Evolutionary conservation across 2,797 vertebrate genomes (phyloP).

Genomic region (Lophius americanus): DNA sequence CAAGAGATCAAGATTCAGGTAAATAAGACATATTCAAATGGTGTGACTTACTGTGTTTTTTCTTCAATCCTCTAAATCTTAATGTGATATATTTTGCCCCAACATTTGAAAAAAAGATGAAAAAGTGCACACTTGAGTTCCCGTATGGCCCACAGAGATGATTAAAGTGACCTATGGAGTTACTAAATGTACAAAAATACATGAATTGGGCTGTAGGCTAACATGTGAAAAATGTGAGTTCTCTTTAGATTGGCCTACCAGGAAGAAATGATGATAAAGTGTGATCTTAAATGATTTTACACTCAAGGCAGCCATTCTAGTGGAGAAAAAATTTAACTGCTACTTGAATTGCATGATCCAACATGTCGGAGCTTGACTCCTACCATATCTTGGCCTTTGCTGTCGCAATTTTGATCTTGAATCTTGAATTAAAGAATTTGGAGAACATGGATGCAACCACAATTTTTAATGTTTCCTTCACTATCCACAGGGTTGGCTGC

Average conservation of each 20-base stretch:
- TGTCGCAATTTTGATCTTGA: not conserved
- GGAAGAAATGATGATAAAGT: too few relatives aligned
- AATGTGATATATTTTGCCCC: not conserved
- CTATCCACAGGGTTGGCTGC: not conserved
- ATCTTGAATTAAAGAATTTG: not conserved
- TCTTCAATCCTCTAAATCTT: too few relatives aligned
- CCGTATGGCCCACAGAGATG: not conserved
- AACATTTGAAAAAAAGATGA: not conserved
- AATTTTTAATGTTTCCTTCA: not conserved
- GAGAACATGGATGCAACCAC: not conserved
- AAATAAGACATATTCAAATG: not conserved
- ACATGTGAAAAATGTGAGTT: not conserved
- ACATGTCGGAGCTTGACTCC: not conserved
- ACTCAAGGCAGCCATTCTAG: not conserved
- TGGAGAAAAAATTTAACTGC: not conserved
- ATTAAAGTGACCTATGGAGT: not conserved
- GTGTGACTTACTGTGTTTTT: too few relatives aligned
- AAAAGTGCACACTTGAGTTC: not conserved
- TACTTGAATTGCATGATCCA: not conserved
- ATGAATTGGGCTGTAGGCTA: not conserved
- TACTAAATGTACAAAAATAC: not conserved
- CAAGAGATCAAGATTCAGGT: not conserved
- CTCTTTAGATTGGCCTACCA: not conserved
- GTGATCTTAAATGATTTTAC: not conserved
- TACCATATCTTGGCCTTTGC: not conserved